phyloP scores from a whole-genome alignment of 30 jellyfish, hydroid and myxozoan genomes.

The Aurelia sp. region DNA sequence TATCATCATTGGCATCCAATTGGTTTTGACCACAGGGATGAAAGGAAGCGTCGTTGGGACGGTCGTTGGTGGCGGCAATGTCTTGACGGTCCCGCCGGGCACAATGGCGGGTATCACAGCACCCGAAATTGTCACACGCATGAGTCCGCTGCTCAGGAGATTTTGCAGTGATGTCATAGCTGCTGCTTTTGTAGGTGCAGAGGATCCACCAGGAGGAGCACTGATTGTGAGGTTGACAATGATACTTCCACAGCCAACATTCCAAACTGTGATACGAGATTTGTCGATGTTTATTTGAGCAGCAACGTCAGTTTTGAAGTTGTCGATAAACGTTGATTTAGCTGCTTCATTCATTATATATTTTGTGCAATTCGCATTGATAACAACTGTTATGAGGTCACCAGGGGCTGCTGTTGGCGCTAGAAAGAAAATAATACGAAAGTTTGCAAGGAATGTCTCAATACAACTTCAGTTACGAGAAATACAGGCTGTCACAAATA shows the following conservation, averaged over 20 bases:
- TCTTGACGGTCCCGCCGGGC: conserved; percentile 59
- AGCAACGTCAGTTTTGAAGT: conserved; percentile 9
- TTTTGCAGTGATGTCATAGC: conserved; percentile 25
- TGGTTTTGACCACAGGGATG: conserved; percentile 52
- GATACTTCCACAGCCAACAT: conserved; percentile 55
- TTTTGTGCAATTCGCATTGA: conserved; percentile 55
- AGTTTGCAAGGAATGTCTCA: no score
- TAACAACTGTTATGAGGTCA: conserved; percentile 45
- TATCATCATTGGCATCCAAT: conserved; percentile 75
- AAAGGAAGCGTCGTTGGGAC: conserved; percentile 30
- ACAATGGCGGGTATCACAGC: conserved; percentile 49
- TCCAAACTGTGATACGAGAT: conserved; percentile 30
- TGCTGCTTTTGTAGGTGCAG: conserved; percentile 52
- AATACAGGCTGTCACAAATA: no score
- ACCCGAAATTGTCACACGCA: conserved; percentile 39
- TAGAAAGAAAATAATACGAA: not conserved
- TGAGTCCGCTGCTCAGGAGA: conserved; percentile 41
- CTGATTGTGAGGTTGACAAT: conserved; percentile 48
- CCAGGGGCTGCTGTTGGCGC: conserved; percentile 39
- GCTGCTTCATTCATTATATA: not conserved
- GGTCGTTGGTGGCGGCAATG: conserved; percentile 36
- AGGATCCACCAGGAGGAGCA: conserved; percentile 4
- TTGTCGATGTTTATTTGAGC: conserved; percentile 14
- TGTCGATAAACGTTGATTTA: conserved; percentile 1
- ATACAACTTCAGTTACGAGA: no score